phyloP scores from a whole-genome alignment of 1,140 invertebrate species.

The Drosophila hydei region DNA sequence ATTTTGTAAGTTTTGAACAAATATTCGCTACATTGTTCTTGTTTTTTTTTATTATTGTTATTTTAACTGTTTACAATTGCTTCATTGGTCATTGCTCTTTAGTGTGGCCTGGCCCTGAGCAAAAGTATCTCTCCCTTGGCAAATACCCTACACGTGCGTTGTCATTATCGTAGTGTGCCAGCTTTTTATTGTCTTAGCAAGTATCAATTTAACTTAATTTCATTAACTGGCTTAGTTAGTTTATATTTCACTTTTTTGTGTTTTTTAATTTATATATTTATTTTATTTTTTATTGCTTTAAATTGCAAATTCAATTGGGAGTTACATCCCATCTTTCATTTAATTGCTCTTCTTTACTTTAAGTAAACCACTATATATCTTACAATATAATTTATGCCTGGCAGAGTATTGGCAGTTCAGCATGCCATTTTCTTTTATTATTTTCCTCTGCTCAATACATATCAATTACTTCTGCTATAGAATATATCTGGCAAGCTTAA shows the following conservation, averaged over 20 bases:
- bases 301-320: no score
- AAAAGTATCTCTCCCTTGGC: not conserved
- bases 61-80: slow-evolving; percentile 9
- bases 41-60: slow-evolving; percentile 8
- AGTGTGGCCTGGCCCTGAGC: slow-evolving; percentile 12
- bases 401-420: not conserved
- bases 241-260: no score
- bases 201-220: no score
- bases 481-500: not conserved
- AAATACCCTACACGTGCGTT: not conserved
- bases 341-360: no score
- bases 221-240: no score
- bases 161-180: slow-evolving; percentile 13
- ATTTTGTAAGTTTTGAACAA: slow-evolving; percentile 13
- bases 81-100: slow-evolving; percentile 44
- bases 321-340: no score
- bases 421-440: not conserved
- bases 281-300: no score
- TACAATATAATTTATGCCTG: no score
- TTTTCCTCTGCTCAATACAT: not conserved
- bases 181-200: slow-evolving; percentile 10
- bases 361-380: no score
- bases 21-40: slow-evolving; percentile 9
- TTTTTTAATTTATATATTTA: no score
- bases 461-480: not conserved